Evolutionary conservation across 1,140 invertebrate species (phyloP).

Genomic region (Colletes latitarsis): DNA sequence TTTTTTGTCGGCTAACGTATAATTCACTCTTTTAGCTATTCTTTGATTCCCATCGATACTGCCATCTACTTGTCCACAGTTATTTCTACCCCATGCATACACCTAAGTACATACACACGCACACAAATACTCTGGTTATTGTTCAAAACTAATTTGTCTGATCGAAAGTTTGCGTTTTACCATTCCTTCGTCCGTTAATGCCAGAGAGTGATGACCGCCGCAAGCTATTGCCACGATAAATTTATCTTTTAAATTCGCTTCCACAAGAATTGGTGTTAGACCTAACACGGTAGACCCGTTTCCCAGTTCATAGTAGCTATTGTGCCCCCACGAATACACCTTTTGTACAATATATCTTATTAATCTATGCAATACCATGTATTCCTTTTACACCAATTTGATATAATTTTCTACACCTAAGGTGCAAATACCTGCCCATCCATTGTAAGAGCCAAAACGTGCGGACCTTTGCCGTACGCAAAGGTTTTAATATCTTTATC

Average conservation of each 20-base stretch:
- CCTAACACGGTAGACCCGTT: conserved; percentile 84
- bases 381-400: background rate
- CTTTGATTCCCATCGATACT: conserved; percentile 65
- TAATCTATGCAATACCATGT: background rate
- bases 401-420: background rate
- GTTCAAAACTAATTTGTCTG: background rate
- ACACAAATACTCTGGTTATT: background rate
- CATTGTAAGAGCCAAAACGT: conserved; percentile 84
- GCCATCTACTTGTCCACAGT: conserved; percentile 85
- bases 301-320: conserved; percentile 85
- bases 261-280: conserved; percentile 80
- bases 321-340: conserved; percentile 86
- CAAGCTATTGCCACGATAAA: conserved; percentile 83
- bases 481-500: conserved; percentile 84
- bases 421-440: conserved; percentile 80
- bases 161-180: conserved; percentile 68
- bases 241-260: conserved; percentile 79
- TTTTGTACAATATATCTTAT: conserved; percentile 22
- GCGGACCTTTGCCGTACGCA: conserved; percentile 85
- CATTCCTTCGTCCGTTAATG: conserved; percentile 84
- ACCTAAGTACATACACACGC: conserved; percentile 76
- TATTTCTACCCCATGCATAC: conserved; percentile 87
- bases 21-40: background rate
- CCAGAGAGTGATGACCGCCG: conserved; percentile 85
- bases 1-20: too few relatives aligned